These are phyloP conservation scores for Oncorhynchus mykiss DNA, from an alignment of 2,113 vertebrate genomes.

Conservation along the genomic window DNA sequence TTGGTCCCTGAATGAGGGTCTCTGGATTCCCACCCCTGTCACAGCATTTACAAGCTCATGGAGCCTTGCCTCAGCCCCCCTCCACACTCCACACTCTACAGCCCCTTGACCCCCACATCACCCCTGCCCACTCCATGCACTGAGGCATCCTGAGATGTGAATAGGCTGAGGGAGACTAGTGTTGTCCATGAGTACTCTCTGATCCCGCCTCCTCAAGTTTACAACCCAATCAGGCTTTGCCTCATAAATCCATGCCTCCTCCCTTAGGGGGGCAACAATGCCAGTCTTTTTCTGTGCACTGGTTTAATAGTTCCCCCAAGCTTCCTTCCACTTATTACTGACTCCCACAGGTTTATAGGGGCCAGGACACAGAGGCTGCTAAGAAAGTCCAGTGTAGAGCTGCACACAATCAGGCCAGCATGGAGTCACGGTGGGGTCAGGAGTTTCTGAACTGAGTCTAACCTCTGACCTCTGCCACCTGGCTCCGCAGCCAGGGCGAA, in stretches of 20 bases:
- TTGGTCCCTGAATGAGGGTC: conserved; percentile 77
- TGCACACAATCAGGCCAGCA: conserved; percentile 44
- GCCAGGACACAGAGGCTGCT: conserved; percentile 59
- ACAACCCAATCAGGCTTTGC: conserved; percentile 83
- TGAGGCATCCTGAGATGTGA: conserved; percentile 51
- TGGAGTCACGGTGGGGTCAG: conserved; percentile 64
- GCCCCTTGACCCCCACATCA: conserved; percentile 73
- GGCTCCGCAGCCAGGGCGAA: conserved; percentile 59
- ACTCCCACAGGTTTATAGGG: conserved; percentile 80
- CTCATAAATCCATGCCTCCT: conserved; percentile 89
- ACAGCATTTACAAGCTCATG: conserved; percentile 82
- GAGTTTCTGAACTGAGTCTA: conserved; percentile 81
- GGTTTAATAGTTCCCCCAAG: conserved; percentile 70
- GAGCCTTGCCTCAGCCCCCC: conserved; percentile 77
- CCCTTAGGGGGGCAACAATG: conserved; percentile 80
- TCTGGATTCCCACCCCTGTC: conserved; percentile 81
- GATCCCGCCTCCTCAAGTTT: conserved; percentile 78
- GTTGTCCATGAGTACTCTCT: conserved; percentile 49
- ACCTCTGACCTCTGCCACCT: conserved; percentile 82
- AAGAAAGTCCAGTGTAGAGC: conserved; percentile 58
- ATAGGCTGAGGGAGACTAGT: conserved; percentile 53
- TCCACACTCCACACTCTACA: too few species aligned
- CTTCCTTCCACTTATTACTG: conserved; percentile 71
- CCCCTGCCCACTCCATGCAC: conserved; percentile 70
- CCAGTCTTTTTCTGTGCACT: conserved; percentile 74